Percentiles rank a stretch among this genome's conserved stretches.
Conservation (phyloP, 1,140 invertebrate genomes). For the Neodiprion virginianus region DNA sequence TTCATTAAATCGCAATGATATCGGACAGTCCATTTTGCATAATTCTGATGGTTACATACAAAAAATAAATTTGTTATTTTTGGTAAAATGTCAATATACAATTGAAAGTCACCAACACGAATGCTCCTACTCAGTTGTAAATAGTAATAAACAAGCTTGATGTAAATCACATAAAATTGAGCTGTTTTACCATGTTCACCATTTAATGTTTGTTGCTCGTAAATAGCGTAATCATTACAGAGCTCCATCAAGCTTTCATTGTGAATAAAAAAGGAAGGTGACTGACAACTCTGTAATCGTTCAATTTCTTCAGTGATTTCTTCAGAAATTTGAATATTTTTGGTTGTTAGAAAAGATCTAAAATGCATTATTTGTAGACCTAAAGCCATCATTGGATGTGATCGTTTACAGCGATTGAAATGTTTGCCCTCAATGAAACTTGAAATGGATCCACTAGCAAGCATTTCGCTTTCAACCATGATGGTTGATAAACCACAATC, state of each 20-base stretch:
- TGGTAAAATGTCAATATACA: conserved; percentile 33
- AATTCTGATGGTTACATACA: conserved; percentile 45
- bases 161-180: conserved; percentile 34
- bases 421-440: conserved; percentile 57
- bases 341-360: conserved; percentile 38
- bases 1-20: conserved; percentile 30
- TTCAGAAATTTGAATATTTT: conserved; percentile 8
- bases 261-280: no score
- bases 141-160: conserved; percentile 32
- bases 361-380: conserved; percentile 57
- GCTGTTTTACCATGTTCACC: conserved; percentile 34
- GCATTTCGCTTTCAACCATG: conserved; percentile 50
- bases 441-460: conserved; percentile 56
- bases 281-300: no score
- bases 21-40: conserved; percentile 37
- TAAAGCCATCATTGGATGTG: conserved; percentile 54
- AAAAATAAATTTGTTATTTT: conserved; percentile 50
- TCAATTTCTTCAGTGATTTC: neutral
- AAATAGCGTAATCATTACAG: neutral
- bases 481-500: conserved; percentile 55
- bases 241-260: neutral
- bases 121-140: conserved; percentile 32
- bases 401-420: conserved; percentile 59
- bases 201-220: conserved; percentile 17
- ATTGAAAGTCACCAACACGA: conserved; percentile 30